phyloP scores from a whole-genome alignment of 2,113 vertebrate species.

The Malurus elegans region DNA sequence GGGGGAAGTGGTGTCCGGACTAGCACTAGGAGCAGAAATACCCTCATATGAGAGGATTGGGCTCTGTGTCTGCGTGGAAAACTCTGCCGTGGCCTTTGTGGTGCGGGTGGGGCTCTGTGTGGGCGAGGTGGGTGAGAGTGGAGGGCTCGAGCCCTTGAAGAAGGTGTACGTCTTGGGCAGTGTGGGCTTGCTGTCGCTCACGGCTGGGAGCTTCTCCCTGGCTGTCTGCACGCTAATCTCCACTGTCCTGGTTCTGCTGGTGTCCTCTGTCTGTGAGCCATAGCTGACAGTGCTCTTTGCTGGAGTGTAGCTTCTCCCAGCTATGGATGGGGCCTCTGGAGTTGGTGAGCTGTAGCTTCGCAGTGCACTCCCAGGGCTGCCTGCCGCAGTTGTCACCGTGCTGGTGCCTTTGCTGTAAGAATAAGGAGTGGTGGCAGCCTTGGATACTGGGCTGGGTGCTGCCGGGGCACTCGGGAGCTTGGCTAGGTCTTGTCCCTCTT shows the following conservation, averaged over 20 bases:
- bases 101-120: conserved; percentile 83
- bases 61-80: conserved; percentile 89
- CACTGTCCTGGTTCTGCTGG: conserved; percentile 20
- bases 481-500: conserved; percentile 84
- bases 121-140: conserved; percentile 86
- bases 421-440: conserved; percentile 48
- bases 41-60: conserved; percentile 66
- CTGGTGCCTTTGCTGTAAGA: conserved; percentile 59
- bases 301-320: conserved; percentile 69
- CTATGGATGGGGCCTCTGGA: conserved; percentile 10
- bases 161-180: conserved; percentile 82
- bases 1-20: conserved; percentile 64
- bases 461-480: conserved; percentile 81
- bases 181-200: conserved; percentile 67
- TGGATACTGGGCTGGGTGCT: conserved; percentile 72
- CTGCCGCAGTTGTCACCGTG: conserved; percentile 61
- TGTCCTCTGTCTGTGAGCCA: conserved; percentile 72
- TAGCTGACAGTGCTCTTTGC: conserved; percentile 60
- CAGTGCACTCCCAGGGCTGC: not conserved
- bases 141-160: conserved; percentile 86
- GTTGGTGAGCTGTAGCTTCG: conserved; percentile 54
- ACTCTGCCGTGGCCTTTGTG: conserved; percentile 80
- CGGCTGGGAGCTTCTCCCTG: conserved; percentile 73
- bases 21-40: conserved; percentile 29
- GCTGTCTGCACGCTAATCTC: conserved; percentile 33